These are phyloP conservation scores for Spodoptera picta DNA, from an alignment of 2,888 invertebrate species.

Conservation along the genomic window DNA sequence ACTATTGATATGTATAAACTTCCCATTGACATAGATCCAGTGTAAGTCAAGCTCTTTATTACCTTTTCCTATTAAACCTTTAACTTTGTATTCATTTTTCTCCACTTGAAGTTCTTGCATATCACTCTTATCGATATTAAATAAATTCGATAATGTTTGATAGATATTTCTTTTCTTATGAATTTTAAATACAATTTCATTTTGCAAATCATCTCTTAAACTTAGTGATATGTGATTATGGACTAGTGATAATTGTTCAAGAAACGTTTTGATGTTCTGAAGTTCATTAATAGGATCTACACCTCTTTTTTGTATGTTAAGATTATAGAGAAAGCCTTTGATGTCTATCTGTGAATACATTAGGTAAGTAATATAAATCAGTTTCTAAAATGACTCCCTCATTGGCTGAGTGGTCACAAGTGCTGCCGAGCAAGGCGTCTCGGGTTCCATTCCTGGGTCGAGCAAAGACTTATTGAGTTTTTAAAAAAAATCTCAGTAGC, in stretches of 20 bases:
- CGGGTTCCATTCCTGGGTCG: no score
- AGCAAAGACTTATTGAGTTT: no score
- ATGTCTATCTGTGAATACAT: constrained; percentile 86
- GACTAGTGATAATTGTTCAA: constrained; percentile 90
- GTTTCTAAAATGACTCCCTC: no score
- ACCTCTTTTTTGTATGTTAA: constrained; percentile 89
- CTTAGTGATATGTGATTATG: constrained; percentile 91
- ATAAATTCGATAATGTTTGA: constrained; percentile 81
- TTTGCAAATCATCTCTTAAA: constrained; percentile 90
- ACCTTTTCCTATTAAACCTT: constrained; percentile 87
- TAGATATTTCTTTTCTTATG: constrained; percentile 87
- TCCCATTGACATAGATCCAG: constrained; percentile 91
- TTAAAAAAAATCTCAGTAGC: no score
- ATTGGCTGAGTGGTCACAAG: no score
- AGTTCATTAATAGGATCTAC: constrained; percentile 87
- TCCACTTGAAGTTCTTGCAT: constrained; percentile 78
- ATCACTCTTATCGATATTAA: constrained; percentile 72
- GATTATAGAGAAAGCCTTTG: constrained; percentile 90
- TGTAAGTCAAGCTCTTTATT: constrained; percentile 65
- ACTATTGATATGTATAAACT: constrained; percentile 82
- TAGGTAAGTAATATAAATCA: no score
- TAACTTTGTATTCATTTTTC: constrained; percentile 84
- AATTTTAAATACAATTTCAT: constrained; percentile 89
- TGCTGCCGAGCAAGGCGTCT: no score
- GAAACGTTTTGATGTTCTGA: constrained; percentile 87